phyloP scores from a whole-genome alignment of 2,888 invertebrate genomes.

The Orchesella flavescens region DNA sequence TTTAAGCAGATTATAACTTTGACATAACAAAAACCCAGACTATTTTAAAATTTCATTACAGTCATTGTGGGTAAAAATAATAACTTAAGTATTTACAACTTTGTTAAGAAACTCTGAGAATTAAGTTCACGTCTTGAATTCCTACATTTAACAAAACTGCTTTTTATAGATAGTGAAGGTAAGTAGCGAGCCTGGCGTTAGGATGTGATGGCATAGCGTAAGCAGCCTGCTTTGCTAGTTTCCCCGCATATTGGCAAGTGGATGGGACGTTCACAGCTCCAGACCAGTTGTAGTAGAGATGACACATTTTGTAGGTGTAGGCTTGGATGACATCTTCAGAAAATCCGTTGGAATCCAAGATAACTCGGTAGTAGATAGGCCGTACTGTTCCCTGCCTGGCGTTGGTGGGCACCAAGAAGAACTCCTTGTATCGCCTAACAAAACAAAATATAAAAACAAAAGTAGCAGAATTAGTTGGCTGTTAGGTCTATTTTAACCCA shows the following conservation, averaged over 20 bases:
- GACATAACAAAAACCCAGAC: no score
- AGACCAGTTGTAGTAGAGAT: conserved; percentile 96
- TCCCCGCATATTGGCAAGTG: conserved; percentile 43
- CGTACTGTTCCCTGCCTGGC: conserved; percentile 91
- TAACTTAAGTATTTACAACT: no score
- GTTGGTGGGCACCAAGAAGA: conserved; percentile 89
- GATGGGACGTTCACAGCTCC: conserved; percentile 88
- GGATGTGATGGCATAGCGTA: background rate
- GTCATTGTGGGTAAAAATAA: no score
- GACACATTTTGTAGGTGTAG: conserved; percentile 90
- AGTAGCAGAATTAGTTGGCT: conserved; percentile 69
- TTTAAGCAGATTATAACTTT: no score
- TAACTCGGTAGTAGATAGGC: conserved; percentile 93
- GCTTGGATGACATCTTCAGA: conserved; percentile 87
- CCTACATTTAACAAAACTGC: background rate
- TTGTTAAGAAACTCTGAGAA: no score
- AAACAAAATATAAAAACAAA: conserved; percentile 80
- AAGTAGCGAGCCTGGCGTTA: background rate
- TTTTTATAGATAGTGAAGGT: conserved; percentile 42
- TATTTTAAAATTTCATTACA: no score
- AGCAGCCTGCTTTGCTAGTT: conserved; percentile 77
- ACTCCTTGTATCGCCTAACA: conserved; percentile 87
- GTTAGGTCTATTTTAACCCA: background rate
- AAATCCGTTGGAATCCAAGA: conserved; percentile 80
- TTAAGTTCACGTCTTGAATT: background rate